phyloP scores from a whole-genome alignment of 1,140 invertebrate species.

The Pemphigus obesinymphae region DNA sequence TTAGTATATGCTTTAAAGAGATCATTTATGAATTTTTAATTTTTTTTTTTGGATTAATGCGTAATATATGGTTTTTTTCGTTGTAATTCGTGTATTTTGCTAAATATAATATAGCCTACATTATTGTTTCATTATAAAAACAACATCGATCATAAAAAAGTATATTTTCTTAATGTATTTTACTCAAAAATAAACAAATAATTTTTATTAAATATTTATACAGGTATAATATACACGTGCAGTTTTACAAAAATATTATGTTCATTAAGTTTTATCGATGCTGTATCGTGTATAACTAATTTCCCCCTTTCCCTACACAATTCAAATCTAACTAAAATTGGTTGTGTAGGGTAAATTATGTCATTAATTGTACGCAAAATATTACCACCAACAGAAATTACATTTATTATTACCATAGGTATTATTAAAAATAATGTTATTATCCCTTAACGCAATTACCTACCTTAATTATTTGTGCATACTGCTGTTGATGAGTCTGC shows the following conservation, averaged over 20 bases:
- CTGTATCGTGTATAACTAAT: background rate
- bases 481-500: constrained; percentile 24
- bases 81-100: no score
- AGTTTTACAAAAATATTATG: background rate
- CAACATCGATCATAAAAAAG: no score
- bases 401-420: constrained; percentile 1
- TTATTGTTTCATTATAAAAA: no score
- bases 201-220: no score
- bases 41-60: no score
- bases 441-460: background rate
- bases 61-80: no score
- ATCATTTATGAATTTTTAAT: no score
- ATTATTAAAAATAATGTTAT: background rate
- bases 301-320: background rate
- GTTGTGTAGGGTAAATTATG: background rate
- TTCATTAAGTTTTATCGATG: background rate
- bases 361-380: background rate
- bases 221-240: no score
- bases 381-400: background rate
- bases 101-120: no score
- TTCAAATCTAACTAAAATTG: background rate
- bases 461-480: constrained; percentile 36
- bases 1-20: no score
- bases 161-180: no score
- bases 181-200: no score